Base-by-base conservation (phyloP, 2,888 invertebrate species). In the Lithosia quadra region DNA sequence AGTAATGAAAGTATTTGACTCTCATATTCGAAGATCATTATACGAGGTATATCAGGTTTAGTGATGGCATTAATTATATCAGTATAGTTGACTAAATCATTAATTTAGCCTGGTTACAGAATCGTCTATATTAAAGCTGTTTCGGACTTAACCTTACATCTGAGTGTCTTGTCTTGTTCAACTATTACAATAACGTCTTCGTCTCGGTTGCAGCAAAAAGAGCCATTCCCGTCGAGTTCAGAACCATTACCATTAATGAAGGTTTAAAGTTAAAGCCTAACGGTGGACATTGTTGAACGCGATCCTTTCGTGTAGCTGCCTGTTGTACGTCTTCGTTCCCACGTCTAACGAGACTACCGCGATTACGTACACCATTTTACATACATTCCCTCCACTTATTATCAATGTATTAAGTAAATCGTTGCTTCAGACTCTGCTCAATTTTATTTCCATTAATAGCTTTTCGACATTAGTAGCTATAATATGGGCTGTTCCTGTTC, bases 331-430 rank as follows among this genome's bases (percentile, higher is more conserved):
- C 80, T 73, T 72, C 88, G 86, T 94, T 94, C 95, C 95, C 94
- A 94, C 93, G 93, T 93, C 91, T 94, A 95, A 95, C 93, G 88
- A 94, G 93, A 86, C 93, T 91, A 87, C 91, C 90, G 87, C 91
- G 90, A 94, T 93, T 94, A 93, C 92, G 88, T 88, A 84, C 87
- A 86, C 87, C 92, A 87, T 91, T 91, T 92, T 92, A 92, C 91
- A 92, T 92, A 91, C 91, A 91, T 91, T 91, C 92, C 87, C 86
- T 85, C 82, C 90, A 89, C 91, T 93, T 93, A 92, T 92, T 91
- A 93, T 92, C 92, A 90, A 92, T 90, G 89, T 93, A 92, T 93
- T 92, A 92, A 93, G 89, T 93, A 92, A 93, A 94, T 92, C 90
- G 91, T 90, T 90, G 88, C 73, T 83, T 86, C 87, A 79, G 86